phyloP scores from a whole-genome alignment of 2,888 invertebrate genomes.

The Drosophila demipolita region DNA sequence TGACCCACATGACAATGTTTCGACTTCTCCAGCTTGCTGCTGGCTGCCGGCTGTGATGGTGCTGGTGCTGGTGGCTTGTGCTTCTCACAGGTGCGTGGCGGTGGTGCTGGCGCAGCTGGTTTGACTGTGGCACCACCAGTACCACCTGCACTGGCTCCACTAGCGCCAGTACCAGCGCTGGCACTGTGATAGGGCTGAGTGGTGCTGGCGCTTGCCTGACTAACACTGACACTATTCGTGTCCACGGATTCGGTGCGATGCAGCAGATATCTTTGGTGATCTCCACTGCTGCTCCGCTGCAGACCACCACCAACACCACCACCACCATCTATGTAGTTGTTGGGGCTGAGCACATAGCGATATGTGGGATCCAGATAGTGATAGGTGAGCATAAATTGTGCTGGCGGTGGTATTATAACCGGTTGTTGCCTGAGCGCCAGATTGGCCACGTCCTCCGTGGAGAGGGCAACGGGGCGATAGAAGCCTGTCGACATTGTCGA shows the following conservation, averaged over 20 bases:
- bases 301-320: slow-evolving; percentile 87
- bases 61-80: slow-evolving; percentile 77
- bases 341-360: slow-evolving; percentile 90
- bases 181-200: slow-evolving; percentile 62
- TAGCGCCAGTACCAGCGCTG: slow-evolving; percentile 20
- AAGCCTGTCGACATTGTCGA: slow-evolving; percentile 84
- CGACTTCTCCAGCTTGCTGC: slow-evolving; percentile 72
- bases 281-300: slow-evolving; percentile 86
- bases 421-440: slow-evolving; percentile 57
- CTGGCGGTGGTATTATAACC: slow-evolving; percentile 84
- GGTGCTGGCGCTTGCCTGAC: slow-evolving; percentile 41
- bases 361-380: slow-evolving; percentile 91
- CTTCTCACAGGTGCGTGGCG: slow-evolving; percentile 83
- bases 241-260: slow-evolving; percentile 86
- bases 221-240: slow-evolving; percentile 58
- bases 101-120: slow-evolving; percentile 76
- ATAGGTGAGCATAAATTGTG: slow-evolving; percentile 87
- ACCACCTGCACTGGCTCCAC: background rate
- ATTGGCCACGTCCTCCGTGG: slow-evolving; percentile 91
- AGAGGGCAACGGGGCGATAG: slow-evolving; percentile 90
- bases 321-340: slow-evolving; percentile 90
- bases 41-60: slow-evolving; percentile 47
- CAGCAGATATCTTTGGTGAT: slow-evolving; percentile 87
- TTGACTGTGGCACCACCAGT: slow-evolving; percentile 39
- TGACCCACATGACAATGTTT: slow-evolving; percentile 86